A percentile compares a stretch with the other conserved stretches of the same genome.
Evolutionary conservation across 2,113 vertebrate genomes (phyloP).

Genomic region (Sceloporus undulatus): DNA sequence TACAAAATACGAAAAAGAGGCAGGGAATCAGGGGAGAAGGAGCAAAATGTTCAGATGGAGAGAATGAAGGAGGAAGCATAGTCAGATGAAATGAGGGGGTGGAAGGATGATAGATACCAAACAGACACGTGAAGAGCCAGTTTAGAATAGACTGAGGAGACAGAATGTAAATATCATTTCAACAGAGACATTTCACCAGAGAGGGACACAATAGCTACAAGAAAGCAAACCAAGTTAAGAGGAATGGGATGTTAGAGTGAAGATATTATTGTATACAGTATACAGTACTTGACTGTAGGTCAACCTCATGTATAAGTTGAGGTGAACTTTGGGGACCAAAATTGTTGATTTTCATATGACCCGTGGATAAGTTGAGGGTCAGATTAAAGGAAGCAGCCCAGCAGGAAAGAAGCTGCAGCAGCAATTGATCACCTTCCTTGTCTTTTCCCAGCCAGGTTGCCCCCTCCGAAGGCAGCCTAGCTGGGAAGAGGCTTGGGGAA

Average conservation of each 20-base stretch:
- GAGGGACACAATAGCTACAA: background rate
- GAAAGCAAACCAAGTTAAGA: background rate
- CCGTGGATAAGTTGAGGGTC: no score
- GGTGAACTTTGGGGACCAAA: no score
- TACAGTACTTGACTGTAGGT: no score
- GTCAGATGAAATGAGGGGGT: background rate
- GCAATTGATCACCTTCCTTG: no score
- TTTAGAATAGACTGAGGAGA: background rate
- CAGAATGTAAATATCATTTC: background rate
- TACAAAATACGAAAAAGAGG: background rate
- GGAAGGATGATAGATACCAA: background rate
- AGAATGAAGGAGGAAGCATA: no score
- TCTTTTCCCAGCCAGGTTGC: no score
- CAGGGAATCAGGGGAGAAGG: background rate
- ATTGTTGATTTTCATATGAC: no score
- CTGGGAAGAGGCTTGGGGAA: background rate
- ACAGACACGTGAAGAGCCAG: background rate
- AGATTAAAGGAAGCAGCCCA: no score
- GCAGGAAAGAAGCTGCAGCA: no score
- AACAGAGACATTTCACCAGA: background rate
- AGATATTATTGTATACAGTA: background rate
- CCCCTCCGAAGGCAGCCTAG: no score
- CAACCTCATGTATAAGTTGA: no score
- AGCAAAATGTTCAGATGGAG: no score
- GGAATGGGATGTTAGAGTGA: background rate